Percentiles rank a stretch among this genome's conserved stretches.
phyloP scores from a whole-genome alignment of 2,888 invertebrate species.

The Dryadula phaetusa region DNA sequence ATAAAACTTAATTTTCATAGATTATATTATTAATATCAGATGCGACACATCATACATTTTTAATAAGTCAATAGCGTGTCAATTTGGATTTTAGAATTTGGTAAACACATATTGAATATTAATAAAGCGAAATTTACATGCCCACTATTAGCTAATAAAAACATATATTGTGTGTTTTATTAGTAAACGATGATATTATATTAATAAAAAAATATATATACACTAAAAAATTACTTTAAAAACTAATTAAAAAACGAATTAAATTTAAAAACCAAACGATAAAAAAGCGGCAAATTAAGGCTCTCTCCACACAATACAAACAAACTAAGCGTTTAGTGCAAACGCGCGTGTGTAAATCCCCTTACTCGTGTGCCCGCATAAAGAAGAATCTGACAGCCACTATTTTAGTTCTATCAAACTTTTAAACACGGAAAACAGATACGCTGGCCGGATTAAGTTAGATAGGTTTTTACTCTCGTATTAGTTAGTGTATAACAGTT shows the following conservation, averaged over 20 bases:
- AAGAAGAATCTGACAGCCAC: constrained; percentile 36
- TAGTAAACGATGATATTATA: neutral
- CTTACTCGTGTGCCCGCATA: constrained; percentile 38
- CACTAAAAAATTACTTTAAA: no score
- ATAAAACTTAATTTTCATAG: neutral
- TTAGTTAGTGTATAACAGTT: constrained; percentile 5
- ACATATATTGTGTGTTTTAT: neutral
- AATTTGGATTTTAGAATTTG: neutral
- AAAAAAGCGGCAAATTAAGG: no score
- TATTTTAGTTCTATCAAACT: constrained; percentile 42
- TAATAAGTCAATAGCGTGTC: neutral
- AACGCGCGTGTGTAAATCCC: constrained; percentile 10
- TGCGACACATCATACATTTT: neutral
- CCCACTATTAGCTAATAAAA: neutral
- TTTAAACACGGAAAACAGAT: constrained; percentile 41
- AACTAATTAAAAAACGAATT: neutral
- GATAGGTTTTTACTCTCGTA: constrained; percentile 9
- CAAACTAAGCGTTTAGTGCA: neutral
- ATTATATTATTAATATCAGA: constrained; percentile 2
- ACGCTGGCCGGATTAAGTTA: constrained; percentile 31
- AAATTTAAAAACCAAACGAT: neutral
- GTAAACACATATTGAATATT: neutral
- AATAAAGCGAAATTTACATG: neutral
- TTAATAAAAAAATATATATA: no score
- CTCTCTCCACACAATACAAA: neutral